Percentiles rank a stretch among this genome's conserved stretches.
Conservation (phyloP, 1,140 invertebrate species). For the Bombus huntii region DNA sequence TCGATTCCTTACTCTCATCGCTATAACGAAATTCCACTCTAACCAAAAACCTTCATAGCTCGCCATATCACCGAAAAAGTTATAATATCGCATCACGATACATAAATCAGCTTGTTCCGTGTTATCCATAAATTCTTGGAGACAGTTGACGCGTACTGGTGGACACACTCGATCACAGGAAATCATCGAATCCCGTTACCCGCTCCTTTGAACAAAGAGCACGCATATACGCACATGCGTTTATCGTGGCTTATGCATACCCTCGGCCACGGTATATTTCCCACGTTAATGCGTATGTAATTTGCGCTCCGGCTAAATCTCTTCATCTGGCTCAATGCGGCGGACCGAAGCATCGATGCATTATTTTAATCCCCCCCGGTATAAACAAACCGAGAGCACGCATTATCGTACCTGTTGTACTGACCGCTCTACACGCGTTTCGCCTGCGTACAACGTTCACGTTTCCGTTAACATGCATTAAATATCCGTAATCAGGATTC, state of each 20-base stretch:
- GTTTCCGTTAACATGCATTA: conserved; percentile 45
- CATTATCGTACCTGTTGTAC: conserved; percentile 68
- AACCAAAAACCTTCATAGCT: neutral
- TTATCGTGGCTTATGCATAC: conserved; percentile 1
- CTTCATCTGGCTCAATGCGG: conserved; percentile 62
- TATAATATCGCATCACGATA: too few relatives aligned
- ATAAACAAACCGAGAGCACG: conserved; percentile 52
- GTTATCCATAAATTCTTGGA: neutral
- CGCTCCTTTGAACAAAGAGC: conserved; percentile 13
- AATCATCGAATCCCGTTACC: neutral
- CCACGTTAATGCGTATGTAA: conserved; percentile 63
- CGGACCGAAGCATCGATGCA: conserved; percentile 60
- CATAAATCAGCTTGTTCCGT: too few relatives aligned
- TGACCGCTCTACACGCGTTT: conserved; percentile 27
- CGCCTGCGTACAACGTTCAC: conserved; percentile 3
- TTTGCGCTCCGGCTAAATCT: conserved; percentile 63
- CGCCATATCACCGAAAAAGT: too few relatives aligned
- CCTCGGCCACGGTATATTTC: conserved; percentile 5
- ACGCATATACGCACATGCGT: neutral
- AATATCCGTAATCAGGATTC: conserved; percentile 46
- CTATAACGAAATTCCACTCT: neutral
- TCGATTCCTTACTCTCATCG: neutral
- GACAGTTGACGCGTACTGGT: neutral
- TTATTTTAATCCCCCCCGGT: conserved; percentile 68
- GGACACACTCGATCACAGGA: neutral